A percentile compares a stretch with the other conserved stretches of the same genome.
phyloP scores from a whole-genome alignment of 2,113 vertebrate species.

The Pedionomus torquatus region DNA sequence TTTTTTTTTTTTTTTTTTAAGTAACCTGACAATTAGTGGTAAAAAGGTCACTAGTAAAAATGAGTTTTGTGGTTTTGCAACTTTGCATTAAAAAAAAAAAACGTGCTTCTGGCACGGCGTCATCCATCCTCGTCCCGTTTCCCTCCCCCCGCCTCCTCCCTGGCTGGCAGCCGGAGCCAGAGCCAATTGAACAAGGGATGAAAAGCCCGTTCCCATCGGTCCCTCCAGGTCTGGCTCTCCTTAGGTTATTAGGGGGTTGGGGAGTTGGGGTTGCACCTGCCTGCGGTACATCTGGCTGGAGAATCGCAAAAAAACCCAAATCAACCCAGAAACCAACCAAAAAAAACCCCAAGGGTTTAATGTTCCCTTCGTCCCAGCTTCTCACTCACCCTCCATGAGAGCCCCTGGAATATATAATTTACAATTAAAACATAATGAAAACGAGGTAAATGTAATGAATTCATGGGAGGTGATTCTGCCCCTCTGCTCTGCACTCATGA shows the following conservation, averaged over 20 bases:
- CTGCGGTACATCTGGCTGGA: conserved; percentile 12
- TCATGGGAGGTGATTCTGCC: no score
- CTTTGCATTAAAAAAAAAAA: conserved; percentile 60
- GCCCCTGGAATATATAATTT: conserved; percentile 37
- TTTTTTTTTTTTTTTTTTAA: not conserved
- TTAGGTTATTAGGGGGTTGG: not conserved
- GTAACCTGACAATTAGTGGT: conserved; percentile 43
- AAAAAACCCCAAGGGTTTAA: not conserved
- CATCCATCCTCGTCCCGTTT: no score
- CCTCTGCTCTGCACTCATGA: no score
- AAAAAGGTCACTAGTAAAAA: conserved; percentile 60
- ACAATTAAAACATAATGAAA: conserved; percentile 63
- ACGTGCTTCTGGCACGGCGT: conserved; percentile 13
- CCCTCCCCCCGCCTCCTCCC: not conserved
- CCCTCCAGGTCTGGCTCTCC: not conserved
- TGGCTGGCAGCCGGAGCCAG: not conserved
- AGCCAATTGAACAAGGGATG: conserved; percentile 9
- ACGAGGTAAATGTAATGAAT: no score
- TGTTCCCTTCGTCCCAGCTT: conserved; percentile 11
- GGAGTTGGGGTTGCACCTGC: conserved; percentile 60
- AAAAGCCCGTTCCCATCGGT: conserved; percentile 16
- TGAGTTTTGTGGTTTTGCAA: conserved; percentile 61
- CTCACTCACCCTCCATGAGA: not conserved
- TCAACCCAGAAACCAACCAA: no score
- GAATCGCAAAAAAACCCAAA: not conserved